phyloP scores from a whole-genome alignment of 2,888 invertebrate genomes.

The Drosophila paranaensis region DNA sequence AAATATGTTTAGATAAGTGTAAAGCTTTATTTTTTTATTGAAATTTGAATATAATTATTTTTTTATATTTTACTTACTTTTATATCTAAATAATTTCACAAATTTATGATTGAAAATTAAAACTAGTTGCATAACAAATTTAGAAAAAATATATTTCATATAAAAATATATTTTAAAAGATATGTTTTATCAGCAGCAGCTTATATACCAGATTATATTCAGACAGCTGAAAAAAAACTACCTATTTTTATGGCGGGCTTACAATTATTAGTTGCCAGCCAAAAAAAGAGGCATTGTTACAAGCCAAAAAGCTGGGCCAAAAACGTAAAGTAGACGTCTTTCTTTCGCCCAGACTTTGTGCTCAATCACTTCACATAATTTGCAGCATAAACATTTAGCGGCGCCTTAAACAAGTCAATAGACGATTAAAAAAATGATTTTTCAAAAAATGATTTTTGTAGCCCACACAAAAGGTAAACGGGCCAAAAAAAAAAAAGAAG shows the following conservation, averaged over 20 bases:
- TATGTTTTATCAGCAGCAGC: too few species aligned
- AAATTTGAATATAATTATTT: not conserved
- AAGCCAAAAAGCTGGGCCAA: not conserved
- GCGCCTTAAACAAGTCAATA: slow-evolving; percentile 80
- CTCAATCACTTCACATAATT: slow-evolving; percentile 82
- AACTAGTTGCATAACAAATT: not conserved
- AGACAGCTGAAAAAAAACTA: not conserved
- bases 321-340: slow-evolving; percentile 17
- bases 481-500: slow-evolving; percentile 28
- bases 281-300: slow-evolving; percentile 8
- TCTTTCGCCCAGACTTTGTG: slow-evolving; percentile 59
- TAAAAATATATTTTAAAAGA: not conserved
- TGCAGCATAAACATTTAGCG: slow-evolving; percentile 66
- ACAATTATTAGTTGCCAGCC: slow-evolving; percentile 18
- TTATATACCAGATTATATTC: too few species aligned
- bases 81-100: not conserved
- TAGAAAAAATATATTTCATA: not conserved
- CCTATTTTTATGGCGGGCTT: not conserved
- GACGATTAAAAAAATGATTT: slow-evolving; percentile 80
- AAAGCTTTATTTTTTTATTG: not conserved
- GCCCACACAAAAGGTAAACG: slow-evolving; percentile 62
- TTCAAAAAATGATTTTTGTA: slow-evolving; percentile 39
- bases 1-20: too few species aligned
- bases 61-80: not conserved
- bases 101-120: not conserved